These are phyloP conservation scores for Cryptomyrus ogoouensis DNA, from an alignment of 2,113 vertebrate genomes.

Conservation along the genomic window DNA sequence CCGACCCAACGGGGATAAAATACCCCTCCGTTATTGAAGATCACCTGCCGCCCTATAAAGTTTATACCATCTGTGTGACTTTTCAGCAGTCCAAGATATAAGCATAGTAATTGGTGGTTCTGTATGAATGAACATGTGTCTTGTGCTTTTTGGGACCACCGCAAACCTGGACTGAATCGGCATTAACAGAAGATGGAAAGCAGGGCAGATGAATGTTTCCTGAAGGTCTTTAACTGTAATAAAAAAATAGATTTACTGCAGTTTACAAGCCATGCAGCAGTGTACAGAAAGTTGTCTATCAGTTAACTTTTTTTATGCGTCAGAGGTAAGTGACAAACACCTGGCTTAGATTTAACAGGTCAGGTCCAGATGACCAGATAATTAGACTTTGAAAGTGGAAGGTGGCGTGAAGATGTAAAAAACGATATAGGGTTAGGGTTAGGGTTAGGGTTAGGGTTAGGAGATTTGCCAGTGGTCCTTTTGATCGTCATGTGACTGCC, in stretches of 20 bases:
- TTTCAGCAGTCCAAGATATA: not conserved
- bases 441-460: no score
- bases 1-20: not conserved
- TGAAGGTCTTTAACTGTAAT: not conserved
- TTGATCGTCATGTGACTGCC: not conserved
- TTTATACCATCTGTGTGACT: not conserved
- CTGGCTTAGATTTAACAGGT: not conserved
- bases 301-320: not conserved
- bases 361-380: not conserved
- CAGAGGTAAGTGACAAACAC: not conserved
- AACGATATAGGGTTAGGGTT: not conserved
- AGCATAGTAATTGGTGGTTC: not conserved
- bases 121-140: not conserved
- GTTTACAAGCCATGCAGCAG: not conserved
- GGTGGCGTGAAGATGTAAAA: not conserved
- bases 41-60: not conserved
- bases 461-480: not conserved
- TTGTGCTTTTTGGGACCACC: not conserved
- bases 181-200: not conserved
- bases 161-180: not conserved
- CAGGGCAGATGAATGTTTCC: not conserved
- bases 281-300: not conserved
- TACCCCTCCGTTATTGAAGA: not conserved
- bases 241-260: not conserved
- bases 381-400: not conserved